These are phyloP conservation scores for Nanger granti DNA, from an alignment of 2,113 vertebrate species.

Conservation along the genomic window DNA sequence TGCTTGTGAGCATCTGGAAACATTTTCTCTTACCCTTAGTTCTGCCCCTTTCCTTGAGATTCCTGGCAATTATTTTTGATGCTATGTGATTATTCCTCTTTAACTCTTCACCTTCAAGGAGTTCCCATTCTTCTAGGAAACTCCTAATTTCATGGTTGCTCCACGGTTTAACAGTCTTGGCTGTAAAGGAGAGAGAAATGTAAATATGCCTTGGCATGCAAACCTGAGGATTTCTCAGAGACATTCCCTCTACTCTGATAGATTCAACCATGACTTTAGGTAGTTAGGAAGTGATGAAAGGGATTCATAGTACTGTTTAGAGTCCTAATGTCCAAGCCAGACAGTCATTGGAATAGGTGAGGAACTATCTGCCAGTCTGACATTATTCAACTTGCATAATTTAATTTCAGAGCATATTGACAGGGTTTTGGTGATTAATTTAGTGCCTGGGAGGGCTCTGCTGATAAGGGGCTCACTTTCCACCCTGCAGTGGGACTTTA, in stretches of 20 bases:
- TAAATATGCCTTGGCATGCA: too few species aligned
- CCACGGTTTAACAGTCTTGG: too few species aligned
- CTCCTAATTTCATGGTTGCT: too few species aligned
- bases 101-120: too few species aligned
- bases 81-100: too few species aligned
- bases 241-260: not conserved
- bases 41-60: too few species aligned
- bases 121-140: too few species aligned
- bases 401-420: not conserved
- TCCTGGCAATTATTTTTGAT: too few species aligned
- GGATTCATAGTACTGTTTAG: not conserved
- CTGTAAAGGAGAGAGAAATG: too few species aligned
- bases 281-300: not conserved
- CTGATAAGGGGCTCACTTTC: not conserved
- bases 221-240: not conserved
- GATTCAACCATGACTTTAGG: not conserved
- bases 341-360: not conserved
- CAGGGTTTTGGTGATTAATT: too few species aligned
- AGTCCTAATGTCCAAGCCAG: not conserved
- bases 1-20: too few species aligned
- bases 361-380: not conserved
- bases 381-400: not conserved
- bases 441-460: not conserved
- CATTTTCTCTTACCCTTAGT: too few species aligned
- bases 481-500: fast-evolving